These are phyloP conservation scores for Yponomeuta evonymella DNA, from an alignment of 2,888 invertebrate genomes.

Conservation along the genomic window DNA sequence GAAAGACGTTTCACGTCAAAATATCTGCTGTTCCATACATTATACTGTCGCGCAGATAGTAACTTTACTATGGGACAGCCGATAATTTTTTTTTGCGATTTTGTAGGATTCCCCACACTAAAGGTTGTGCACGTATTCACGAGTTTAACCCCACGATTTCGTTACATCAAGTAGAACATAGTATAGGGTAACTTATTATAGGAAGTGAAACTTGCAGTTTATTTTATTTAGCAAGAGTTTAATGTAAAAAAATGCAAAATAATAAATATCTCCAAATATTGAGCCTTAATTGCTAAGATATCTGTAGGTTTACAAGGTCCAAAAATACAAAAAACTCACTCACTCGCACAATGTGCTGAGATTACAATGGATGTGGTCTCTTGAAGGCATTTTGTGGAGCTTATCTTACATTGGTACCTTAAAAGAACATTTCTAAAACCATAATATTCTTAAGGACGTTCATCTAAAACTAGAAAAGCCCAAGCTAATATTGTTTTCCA, in stretches of 20 bases:
- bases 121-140: too few relatives aligned
- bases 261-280: slow-evolving; percentile 74
- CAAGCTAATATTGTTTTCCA: too few relatives aligned
- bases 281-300: slow-evolving; percentile 67
- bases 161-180: too few relatives aligned
- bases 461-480: too few relatives aligned
- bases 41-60: too few relatives aligned
- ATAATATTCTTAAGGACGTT: background rate
- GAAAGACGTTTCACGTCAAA: too few relatives aligned
- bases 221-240: slow-evolving; percentile 64
- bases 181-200: background rate
- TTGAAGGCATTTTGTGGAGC: slow-evolving; percentile 1
- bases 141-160: too few relatives aligned
- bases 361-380: slow-evolving; percentile 12
- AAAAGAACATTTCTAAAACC: background rate
- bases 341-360: slow-evolving; percentile 39
- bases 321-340: slow-evolving; percentile 63
- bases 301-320: slow-evolving; percentile 60
- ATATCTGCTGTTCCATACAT: too few relatives aligned
- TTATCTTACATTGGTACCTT: background rate
- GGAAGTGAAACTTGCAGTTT: background rate
- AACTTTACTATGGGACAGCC: too few relatives aligned
- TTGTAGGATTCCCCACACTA: too few relatives aligned
- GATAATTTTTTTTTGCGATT: too few relatives aligned
- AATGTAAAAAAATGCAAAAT: slow-evolving; percentile 76